phyloP scores from a whole-genome alignment of 2,113 vertebrate species.

The Oryzias javanicus region DNA sequence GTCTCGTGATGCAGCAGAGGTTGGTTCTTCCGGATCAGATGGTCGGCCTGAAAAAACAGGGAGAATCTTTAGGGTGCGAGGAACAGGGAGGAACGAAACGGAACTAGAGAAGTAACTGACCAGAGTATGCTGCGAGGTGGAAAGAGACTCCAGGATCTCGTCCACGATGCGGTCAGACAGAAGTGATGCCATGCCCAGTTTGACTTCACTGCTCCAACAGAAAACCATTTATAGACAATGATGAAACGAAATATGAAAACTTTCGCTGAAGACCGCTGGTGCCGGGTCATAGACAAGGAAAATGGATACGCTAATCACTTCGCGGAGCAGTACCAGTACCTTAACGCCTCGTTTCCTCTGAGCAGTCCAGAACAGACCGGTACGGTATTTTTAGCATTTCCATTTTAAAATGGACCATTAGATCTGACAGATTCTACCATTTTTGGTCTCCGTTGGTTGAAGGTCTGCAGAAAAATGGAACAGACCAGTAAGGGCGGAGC shows the following conservation, averaged over 20 bases:
- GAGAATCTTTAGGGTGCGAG: neutral
- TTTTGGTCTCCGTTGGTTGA: no score
- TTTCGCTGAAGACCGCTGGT: no score
- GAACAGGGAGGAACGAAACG: rapidly evolving
- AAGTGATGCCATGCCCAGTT: slow-evolving; percentile 89
- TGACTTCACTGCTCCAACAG: slow-evolving; percentile 84
- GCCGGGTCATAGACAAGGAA: no score
- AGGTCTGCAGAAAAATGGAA: no score
- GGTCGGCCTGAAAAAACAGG: slow-evolving; percentile 79
- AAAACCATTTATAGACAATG: neutral
- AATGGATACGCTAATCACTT: no score
- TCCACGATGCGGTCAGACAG: slow-evolving; percentile 94
- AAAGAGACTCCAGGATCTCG: slow-evolving; percentile 92
- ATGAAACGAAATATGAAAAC: neutral
- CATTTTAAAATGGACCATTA: no score
- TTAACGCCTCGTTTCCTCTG: no score
- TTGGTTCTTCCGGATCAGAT: slow-evolving; percentile 81
- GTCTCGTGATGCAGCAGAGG: slow-evolving; percentile 75
- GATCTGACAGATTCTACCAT: no score
- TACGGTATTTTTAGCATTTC: no score
- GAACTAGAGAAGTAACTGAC: slow-evolving; percentile 70
- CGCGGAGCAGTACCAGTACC: no score
- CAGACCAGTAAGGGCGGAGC: no score
- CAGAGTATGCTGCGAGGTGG: slow-evolving; percentile 87
- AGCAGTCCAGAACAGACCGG: no score